Evolutionary conservation across 2,888 invertebrate genomes (phyloP), one percentile per base, ranked within the genome.

Genomic region (Sphecodes monilicornis): DNA sequence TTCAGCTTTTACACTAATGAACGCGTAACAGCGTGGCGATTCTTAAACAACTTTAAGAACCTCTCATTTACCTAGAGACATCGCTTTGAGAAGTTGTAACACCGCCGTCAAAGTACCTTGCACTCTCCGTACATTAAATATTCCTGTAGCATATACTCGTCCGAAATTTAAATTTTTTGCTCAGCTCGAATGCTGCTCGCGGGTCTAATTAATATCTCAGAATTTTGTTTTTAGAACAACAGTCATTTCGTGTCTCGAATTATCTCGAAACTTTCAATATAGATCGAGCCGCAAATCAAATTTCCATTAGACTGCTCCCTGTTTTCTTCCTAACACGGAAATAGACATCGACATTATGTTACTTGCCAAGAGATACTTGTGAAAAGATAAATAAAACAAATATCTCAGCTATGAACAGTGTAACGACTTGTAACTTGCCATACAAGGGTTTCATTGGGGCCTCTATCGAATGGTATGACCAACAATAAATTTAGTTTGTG

Each of bases 81-180:
- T 54, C 50, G n/a, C 50, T 54, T 54, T 54, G 50, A 54, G n/a
- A 54, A 18, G 50, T 54, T n/a, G 50, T 54, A 54, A 54, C 50
- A 22, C 50, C 50, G 22, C 6, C 22, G 2, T 54, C 50, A 54
- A 54, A 54, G 50, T 54, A 54, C n/a, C 50, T 22, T 54, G n/a
- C n/a, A 54, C 50, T 54, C 50, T 54, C 22, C 50, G 6, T n/a
- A n/a, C 50, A 54, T 54, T 54, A 54, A 54, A 54, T 54, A 54
- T 54, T 54, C 50, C 50, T 54, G 22, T 54, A n/a, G n/a, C n/a
- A n/a, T n/a, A 54, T n/a, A n/a, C 22, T n/a, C 50, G 50, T 18
- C n/a, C 50, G 22, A 54, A 54, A 54, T 54, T 54, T 6, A 2
- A 54, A 54, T n/a, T n/a, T n/a, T n/a, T 54, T n/a, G 22, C 50